Percentiles rank a stretch among this genome's conserved stretches.
Conservation (phyloP, 1,140 invertebrate genomes). For the Apis florea region DNA sequence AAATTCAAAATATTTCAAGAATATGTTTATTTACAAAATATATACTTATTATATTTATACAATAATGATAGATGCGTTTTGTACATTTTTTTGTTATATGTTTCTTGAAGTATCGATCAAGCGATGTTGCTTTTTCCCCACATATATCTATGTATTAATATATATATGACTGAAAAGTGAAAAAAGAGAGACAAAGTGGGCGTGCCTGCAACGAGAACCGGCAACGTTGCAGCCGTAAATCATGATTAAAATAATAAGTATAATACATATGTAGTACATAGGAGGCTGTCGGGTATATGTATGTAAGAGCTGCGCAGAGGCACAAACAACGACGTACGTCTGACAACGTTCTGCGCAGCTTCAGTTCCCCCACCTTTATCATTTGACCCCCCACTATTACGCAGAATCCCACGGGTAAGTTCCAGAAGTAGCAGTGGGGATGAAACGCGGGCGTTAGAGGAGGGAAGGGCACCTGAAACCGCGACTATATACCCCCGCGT, state of each 20-base stretch:
- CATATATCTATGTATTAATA: constrained; percentile 53
- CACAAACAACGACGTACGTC: constrained; percentile 37
- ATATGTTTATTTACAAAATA: neutral
- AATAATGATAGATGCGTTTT: constrained; percentile 22
- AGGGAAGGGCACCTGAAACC: constrained; percentile 73
- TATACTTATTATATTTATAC: neutral
- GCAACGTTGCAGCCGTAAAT: constrained; percentile 78
- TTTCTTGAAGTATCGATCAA: constrained; percentile 69
- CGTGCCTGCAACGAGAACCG: constrained; percentile 71
- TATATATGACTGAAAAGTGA: constrained; percentile 58
- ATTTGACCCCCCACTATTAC: constrained; percentile 57
- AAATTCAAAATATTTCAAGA: neutral
- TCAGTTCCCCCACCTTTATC: constrained; percentile 68
- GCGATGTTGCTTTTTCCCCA: constrained; percentile 51
- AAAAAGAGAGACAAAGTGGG: constrained; percentile 70
- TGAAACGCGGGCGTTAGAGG: constrained; percentile 45
- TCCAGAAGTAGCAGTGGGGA: constrained; percentile 56
- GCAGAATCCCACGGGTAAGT: constrained; percentile 69
- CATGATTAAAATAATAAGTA: constrained; percentile 81
- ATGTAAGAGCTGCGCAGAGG: constrained; percentile 69
- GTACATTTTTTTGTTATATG: constrained; percentile 49
- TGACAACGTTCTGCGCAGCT: constrained; percentile 75
- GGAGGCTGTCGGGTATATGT: constrained; percentile 55
- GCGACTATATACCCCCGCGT: constrained; percentile 67
- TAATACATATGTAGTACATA: constrained; percentile 77